Base-by-base conservation (phyloP, 1,140 invertebrate species). In the Leptestheria dahalacensis region DNA sequence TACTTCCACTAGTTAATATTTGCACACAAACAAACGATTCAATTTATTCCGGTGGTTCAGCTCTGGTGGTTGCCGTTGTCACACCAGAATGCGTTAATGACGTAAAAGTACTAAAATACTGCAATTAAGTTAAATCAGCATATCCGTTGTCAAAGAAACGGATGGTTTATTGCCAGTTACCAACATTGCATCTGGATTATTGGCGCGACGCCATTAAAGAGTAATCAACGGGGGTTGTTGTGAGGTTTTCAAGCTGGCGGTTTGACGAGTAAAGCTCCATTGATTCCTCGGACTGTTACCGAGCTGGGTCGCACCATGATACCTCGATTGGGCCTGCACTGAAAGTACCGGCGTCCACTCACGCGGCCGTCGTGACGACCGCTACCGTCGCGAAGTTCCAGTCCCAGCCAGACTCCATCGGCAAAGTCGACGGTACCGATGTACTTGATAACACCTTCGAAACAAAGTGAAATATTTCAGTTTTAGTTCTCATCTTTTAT, bases 231-330 rank as follows among this genome's bases (percentile, higher is more conserved):
- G n/a, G n/a, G n/a, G n/a, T n/a, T n/a, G n/a, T n/a, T n/a, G n/a
- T n/a, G n/a, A n/a, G n/a, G n/a, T n/a, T n/a, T n/a, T n/a, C n/a
- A 41, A 9, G 33, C 15, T 9, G 33, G 6, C 18, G 53, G 53
- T 50, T 57, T 57, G 10, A 78, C 64, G 21, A 78, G 68, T 63
- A 74, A 72, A 12, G 77, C 72, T 15, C 77, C 77, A 67, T 76
- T 79, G 57, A 78, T 77, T 11, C 77, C 77, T 6, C 75, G 67
- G 3, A 78, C 73, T n/a, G 74, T 73, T 10, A 79, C 74, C 64
- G 72, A 71, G 61, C 69, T 71, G 46, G 76, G 77, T 61, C 71
- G 61, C 1, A 79, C 75, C 41, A 62, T 21, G 78, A 63, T 26
- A 75, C 77, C 66, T 76, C 72, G 55, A 71, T 67, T 55, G 21